These are phyloP conservation scores for Oligia fasciuncula DNA, from an alignment of 2,888 invertebrate species.

Conservation along the genomic window DNA sequence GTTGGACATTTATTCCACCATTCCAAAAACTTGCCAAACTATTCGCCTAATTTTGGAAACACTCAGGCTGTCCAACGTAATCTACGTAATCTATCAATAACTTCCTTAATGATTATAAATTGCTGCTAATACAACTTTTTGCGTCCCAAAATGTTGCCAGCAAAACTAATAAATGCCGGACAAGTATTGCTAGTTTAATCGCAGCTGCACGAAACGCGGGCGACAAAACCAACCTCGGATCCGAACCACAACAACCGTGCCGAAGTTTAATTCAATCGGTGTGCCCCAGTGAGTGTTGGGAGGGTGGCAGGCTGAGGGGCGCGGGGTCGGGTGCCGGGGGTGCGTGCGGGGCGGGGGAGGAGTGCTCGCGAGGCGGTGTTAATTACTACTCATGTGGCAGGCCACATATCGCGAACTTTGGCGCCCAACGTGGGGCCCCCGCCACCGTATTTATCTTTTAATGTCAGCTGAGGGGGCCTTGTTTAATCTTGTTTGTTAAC, in stretches of 20 bases:
- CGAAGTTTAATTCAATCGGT: slow-evolving; percentile 90
- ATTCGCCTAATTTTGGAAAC: neutral
- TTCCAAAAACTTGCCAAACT: neutral
- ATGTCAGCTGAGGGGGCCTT: slow-evolving; percentile 78
- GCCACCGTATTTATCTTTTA: slow-evolving; percentile 85
- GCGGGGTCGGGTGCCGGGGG: slow-evolving; percentile 56
- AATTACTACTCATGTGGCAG: slow-evolving; percentile 89
- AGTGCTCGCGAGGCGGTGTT: slow-evolving; percentile 82
- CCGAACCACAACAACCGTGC: slow-evolving; percentile 88
- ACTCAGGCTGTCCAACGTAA: neutral
- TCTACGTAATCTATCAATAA: slow-evolving; percentile 37
- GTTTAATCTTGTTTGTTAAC: slow-evolving; percentile 76
- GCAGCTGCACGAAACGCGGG: slow-evolving; percentile 86
- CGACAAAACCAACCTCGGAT: slow-evolving; percentile 87
- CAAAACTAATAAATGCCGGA: slow-evolving; percentile 85
- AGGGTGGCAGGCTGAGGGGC: slow-evolving; percentile 57
- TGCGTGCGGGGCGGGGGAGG: slow-evolving; percentile 64
- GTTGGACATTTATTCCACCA: neutral
- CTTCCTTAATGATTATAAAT: slow-evolving; percentile 28
- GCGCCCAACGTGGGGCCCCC: slow-evolving; percentile 81
- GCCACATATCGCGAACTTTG: slow-evolving; percentile 89
- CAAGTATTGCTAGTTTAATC: slow-evolving; percentile 88
- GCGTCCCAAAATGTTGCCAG: slow-evolving; percentile 68
- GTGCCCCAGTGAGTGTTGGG: slow-evolving; percentile 80
- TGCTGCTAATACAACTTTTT: slow-evolving; percentile 51